phyloP scores from a whole-genome alignment of 2,888 invertebrate genomes.

The Macropis europaea region DNA sequence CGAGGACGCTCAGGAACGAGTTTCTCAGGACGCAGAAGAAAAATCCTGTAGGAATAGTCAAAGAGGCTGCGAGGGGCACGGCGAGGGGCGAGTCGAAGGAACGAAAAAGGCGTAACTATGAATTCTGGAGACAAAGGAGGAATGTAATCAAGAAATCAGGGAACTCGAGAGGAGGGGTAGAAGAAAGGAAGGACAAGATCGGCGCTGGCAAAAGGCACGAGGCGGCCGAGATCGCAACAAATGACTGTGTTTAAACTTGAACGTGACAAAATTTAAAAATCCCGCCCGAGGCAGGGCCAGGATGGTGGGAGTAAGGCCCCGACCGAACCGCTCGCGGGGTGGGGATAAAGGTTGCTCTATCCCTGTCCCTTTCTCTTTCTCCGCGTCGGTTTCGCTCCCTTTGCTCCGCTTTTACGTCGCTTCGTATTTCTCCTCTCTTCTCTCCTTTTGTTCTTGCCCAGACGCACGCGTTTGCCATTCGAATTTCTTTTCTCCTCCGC shows the following conservation, averaged over 20 bases:
- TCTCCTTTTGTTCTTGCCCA: constrained; percentile 42
- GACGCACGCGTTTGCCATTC: constrained; percentile 58
- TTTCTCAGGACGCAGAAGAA: no score
- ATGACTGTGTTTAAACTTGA: constrained; percentile 80
- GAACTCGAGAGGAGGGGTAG: constrained; percentile 29
- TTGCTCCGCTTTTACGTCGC: constrained; percentile 47
- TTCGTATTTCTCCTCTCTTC: constrained; percentile 37
- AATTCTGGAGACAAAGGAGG: constrained; percentile 65
- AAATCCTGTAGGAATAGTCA: no score
- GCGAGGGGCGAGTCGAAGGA: constrained; percentile 14
- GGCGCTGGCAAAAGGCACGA: constrained; percentile 69
- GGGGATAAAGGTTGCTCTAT: constrained; percentile 21
- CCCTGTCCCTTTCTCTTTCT: constrained; percentile 8
- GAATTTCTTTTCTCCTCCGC: constrained; percentile 44
- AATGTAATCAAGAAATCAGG: constrained; percentile 66
- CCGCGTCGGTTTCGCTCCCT: constrained; percentile 7
- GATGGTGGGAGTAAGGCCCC: constrained; percentile 20
- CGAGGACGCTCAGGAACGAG: no score
- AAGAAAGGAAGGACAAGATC: constrained; percentile 55
- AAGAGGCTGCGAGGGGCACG: no score
- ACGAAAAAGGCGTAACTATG: constrained; percentile 52
- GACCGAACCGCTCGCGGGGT: neutral
- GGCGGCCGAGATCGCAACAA: constrained; percentile 69
- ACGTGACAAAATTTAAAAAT: constrained; percentile 80
- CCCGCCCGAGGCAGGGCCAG: constrained; percentile 53